Evolutionary conservation across 2,888 invertebrate genomes (phyloP), one percentile per base, ranked within the genome.

Genomic region (Antheraea yamamai): DNA sequence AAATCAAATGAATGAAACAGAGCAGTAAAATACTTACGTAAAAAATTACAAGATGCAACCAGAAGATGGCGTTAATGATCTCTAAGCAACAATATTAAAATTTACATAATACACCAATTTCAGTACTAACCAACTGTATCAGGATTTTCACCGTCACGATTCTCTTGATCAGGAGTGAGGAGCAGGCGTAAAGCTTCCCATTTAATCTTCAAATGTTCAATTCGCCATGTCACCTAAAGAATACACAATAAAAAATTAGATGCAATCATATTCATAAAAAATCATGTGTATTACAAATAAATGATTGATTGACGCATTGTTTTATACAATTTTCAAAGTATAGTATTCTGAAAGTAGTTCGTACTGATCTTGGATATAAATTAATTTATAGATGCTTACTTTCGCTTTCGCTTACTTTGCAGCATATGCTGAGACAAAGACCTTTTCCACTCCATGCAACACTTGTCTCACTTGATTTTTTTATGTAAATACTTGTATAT

Each of bases 151-250:
- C 90, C 94, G 39, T 93, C 89, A n/a, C 81, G 86, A 66, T 87
- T 85, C 80, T 86, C 88, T 84, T 95, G 95, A 77, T 96, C 93
- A 77, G 95, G 96, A 85, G 96, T 96, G 84, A 97, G 96, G 82
- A 96, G 96, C 83, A 96, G 95, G 80, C 97, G 96, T 77, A 98
- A 96, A 74, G 96, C 95, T 86, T 97, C 97, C 98, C 98, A 98
- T 91, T 97, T 97, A 77, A 96, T 96, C 87, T 97, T 97, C 79
- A 98, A 94, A 86, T 97, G 96, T 84, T 96, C 96, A 80, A 97
- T 96, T 79, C 97, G 95, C 96, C 97, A 96, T 74, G 95, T 95
- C 77, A 98, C 96, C 94, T 95, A 79, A 0, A 66, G 26, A 66
- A 16, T 47, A 47, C 47, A 47, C 47, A 47, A 47, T 47, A 47